These are phyloP conservation scores for Cirrhinus mrigala DNA, from an alignment of 2,797 vertebrate species.

Conservation along the genomic window DNA sequence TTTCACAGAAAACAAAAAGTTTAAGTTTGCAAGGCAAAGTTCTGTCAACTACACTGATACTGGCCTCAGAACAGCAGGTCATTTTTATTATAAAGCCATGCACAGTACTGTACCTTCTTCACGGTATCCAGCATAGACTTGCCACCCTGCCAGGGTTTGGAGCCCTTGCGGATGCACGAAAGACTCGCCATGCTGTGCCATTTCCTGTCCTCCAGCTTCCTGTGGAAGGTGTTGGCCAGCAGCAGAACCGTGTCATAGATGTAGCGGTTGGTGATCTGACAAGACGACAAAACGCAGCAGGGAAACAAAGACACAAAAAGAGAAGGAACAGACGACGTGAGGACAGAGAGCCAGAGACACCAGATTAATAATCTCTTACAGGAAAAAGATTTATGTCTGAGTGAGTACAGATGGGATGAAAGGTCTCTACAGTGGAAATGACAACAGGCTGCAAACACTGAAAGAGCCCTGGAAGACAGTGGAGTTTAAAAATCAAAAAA, in stretches of 20 bases:
- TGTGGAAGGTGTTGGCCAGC: slow-evolving; percentile 96
- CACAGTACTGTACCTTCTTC: slow-evolving; percentile 86
- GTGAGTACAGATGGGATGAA: slow-evolving; percentile 34
- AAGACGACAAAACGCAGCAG: slow-evolving; percentile 40
- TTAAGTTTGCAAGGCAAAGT: background rate
- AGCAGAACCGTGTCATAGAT: slow-evolving; percentile 95
- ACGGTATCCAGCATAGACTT: slow-evolving; percentile 97
- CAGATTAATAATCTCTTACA: slow-evolving; percentile 42
- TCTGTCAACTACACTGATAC: background rate
- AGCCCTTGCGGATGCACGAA: slow-evolving; percentile 95
- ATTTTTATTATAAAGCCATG: background rate
- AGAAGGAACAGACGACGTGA: slow-evolving; percentile 19
- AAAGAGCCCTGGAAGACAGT: background rate
- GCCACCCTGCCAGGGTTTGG: slow-evolving; percentile 99
- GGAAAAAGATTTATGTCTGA: slow-evolving; percentile 43
- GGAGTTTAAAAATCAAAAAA: slow-evolving; percentile 19
- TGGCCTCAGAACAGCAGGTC: background rate
- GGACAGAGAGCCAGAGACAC: slow-evolving; percentile 29
- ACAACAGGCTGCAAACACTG: slow-evolving; percentile 19
- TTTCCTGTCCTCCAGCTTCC: slow-evolving; percentile 97
- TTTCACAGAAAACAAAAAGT: background rate
- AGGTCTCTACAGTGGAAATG: slow-evolving; percentile 39
- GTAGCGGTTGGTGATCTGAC: slow-evolving; percentile 96
- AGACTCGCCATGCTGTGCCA: slow-evolving; percentile 99
- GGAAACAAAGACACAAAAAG: slow-evolving; percentile 33